Percentiles rank a stretch among this genome's conserved stretches.
phyloP scores from a whole-genome alignment of 2,797 vertebrate species.

The Pangasius sanitwongsei region DNA sequence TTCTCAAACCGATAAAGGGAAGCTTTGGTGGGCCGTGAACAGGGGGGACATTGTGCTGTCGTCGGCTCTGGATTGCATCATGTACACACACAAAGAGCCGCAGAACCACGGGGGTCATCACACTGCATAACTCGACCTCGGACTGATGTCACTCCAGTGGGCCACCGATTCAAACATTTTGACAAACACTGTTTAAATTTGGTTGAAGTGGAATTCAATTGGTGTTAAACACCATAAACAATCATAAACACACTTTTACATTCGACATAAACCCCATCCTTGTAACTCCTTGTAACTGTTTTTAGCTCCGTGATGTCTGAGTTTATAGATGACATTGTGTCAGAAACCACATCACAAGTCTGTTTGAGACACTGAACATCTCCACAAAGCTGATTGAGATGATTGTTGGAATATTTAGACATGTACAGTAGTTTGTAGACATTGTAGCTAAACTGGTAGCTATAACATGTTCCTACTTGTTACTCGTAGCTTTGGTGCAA shows the following conservation, averaged over 20 bases:
- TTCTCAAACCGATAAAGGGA: slow-evolving; percentile 64
- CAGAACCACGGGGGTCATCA: slow-evolving; percentile 59
- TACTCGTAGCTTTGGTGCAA: not conserved
- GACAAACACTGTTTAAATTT: not conserved
- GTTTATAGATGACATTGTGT: not conserved
- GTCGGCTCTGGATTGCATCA: slow-evolving; percentile 62
- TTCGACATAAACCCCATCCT: not conserved
- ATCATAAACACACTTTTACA: not conserved
- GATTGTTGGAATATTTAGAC: slow-evolving; percentile 1
- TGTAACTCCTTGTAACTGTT: not conserved
- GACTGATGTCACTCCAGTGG: not conserved
- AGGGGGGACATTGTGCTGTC: slow-evolving; percentile 69
- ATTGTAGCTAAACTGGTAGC: not conserved
- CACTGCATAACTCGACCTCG: slow-evolving; percentile 55
- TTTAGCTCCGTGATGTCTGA: not conserved
- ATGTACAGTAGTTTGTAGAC: not conserved
- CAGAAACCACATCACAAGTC: not conserved
- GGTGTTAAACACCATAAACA: not conserved
- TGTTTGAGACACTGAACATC: not conserved
- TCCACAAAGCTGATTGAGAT: not conserved
- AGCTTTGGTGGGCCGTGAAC: slow-evolving; percentile 76
- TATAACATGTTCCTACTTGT: not conserved
- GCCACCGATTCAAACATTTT: not conserved
- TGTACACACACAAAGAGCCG: slow-evolving; percentile 52
- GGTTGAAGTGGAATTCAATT: not conserved